Evolutionary conservation across 2,888 invertebrate species (phyloP), one percentile per base, ranked within the genome.

Genomic region (Ichneumoninae sp.): DNA sequence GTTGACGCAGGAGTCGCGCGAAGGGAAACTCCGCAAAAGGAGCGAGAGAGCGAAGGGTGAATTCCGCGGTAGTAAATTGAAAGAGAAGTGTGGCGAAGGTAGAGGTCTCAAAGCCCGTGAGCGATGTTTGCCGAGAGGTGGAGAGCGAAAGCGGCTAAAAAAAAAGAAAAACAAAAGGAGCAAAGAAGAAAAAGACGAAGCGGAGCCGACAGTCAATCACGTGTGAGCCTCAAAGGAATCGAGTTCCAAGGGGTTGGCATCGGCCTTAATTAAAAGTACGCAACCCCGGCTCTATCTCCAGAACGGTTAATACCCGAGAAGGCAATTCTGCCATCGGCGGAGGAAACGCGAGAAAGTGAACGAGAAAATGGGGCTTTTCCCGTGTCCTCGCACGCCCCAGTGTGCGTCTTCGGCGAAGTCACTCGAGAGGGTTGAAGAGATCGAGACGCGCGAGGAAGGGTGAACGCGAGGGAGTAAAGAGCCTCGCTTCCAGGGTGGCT

Each of bases 181-280:
- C 69, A 19, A 54, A 50, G 13, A 68, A 22, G 74, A 33, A 69
- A 26, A 54, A 16, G 30, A 33, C 19, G 68, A 74, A 74, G 60
- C n/a, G 7, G 22, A 50, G 80, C 69, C 74, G 10, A 54, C 68
- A 62, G 82, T 78, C 82, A 82, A 74, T 82, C 62, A 69, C 68
- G 33, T 62, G 50, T 47, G 36, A 54, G 62, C 54, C 47, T 50
- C 22, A 54, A 62, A 65, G 69, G 44, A 33, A 57, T 40, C 16
- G 62, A 54, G 36, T 44, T 54, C 54, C 44, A 66, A 47, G 36
- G 16, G 44, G 13, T 26, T 22, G 52, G 33, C 33, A 50, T 62
- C 16, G 16, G 68, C 57, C 70, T 80, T 85, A 82, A 85, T 86
- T 85, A 83, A 85, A 78, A 85, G 74, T 76, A 62, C 57, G 65